Conservation (phyloP, 2,888 invertebrate species). For the Rhagophthalmus giganteus region DNA sequence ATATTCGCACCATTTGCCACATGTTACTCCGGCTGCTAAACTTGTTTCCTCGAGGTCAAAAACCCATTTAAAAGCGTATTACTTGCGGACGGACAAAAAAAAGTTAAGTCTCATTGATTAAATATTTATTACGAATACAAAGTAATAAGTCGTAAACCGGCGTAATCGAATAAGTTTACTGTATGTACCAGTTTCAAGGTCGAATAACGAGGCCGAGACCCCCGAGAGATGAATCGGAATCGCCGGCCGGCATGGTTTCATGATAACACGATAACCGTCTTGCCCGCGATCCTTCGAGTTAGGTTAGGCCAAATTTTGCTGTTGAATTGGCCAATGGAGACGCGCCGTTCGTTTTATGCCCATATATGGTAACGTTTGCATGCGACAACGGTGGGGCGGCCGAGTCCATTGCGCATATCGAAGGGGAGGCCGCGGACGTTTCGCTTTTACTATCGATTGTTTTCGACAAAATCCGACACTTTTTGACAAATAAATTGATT, state of each 20-base stretch:
- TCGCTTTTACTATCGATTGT: slow-evolving; percentile 21
- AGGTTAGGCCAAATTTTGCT: slow-evolving; percentile 50
- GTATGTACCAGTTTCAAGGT: slow-evolving; percentile 43
- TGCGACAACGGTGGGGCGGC: slow-evolving; percentile 55
- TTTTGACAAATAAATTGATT: slow-evolving; percentile 26
- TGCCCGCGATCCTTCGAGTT: slow-evolving; percentile 45
- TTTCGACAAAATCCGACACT: slow-evolving; percentile 32
- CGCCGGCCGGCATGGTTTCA: slow-evolving; percentile 44
- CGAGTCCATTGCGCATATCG: slow-evolving; percentile 23
- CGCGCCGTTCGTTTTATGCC: slow-evolving; percentile 71
- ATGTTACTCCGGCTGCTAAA: slow-evolving; percentile 16
- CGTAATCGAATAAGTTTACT: not conserved
- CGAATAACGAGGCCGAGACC: slow-evolving; percentile 48
- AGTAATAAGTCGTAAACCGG: not conserved
- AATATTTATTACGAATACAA: not conserved
- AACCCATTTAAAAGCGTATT: slow-evolving; percentile 13
- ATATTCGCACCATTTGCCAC: slow-evolving; percentile 21
- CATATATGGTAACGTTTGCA: slow-evolving; percentile 79
- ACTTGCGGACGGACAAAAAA: no score
- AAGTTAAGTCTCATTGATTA: not conserved
- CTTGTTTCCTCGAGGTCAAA: slow-evolving; percentile 18
- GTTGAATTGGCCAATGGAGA: slow-evolving; percentile 65
- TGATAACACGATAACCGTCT: slow-evolving; percentile 37
- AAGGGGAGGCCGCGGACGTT: slow-evolving; percentile 44
- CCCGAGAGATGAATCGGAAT: slow-evolving; percentile 41